These are phyloP conservation scores for Venturia canescens DNA, from an alignment of 1,140 invertebrate species.

Conservation along the genomic window DNA sequence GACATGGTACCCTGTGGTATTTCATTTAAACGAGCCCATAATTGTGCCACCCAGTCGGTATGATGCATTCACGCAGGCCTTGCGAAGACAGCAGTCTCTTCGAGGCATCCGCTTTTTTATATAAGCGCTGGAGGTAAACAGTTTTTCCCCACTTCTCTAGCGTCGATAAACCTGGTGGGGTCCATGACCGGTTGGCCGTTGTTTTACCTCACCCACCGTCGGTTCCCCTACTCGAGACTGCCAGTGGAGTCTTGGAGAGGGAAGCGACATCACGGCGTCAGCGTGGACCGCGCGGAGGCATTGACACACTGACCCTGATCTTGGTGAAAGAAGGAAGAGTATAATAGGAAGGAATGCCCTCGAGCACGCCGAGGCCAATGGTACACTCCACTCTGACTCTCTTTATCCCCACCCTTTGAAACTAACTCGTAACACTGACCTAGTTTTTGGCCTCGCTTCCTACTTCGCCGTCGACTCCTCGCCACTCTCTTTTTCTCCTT, in stretches of 20 bases:
- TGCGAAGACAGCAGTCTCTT: conserved; percentile 2
- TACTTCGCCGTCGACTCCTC: conserved; percentile 49
- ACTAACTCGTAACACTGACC: conserved; percentile 58
- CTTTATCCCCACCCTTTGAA: conserved; percentile 49
- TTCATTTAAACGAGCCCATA: too few species aligned
- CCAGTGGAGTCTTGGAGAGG: background rate
- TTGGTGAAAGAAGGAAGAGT: conserved; percentile 17
- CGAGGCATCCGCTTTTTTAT: background rate
- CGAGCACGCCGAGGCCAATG: conserved; percentile 58
- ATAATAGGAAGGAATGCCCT: background rate
- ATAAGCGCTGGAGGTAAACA: background rate
- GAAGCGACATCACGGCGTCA: background rate
- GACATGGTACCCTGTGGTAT: too few species aligned
- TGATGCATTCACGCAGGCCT: background rate
- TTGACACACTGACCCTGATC: conserved; percentile 69
- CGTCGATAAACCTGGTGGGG: background rate
- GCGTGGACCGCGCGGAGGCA: conserved; percentile 58
- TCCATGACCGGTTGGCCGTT: conserved; percentile 10
- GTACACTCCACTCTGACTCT: conserved; percentile 43
- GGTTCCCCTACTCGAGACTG: background rate
- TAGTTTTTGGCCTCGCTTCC: conserved; percentile 56
- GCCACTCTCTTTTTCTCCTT: conserved; percentile 43
- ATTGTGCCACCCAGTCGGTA: background rate
- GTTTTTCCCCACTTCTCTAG: background rate
- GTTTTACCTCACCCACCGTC: conserved; percentile 39